Evolutionary conservation across 1,140 invertebrate species (phyloP).

Genomic region (Apis dorsata): DNA sequence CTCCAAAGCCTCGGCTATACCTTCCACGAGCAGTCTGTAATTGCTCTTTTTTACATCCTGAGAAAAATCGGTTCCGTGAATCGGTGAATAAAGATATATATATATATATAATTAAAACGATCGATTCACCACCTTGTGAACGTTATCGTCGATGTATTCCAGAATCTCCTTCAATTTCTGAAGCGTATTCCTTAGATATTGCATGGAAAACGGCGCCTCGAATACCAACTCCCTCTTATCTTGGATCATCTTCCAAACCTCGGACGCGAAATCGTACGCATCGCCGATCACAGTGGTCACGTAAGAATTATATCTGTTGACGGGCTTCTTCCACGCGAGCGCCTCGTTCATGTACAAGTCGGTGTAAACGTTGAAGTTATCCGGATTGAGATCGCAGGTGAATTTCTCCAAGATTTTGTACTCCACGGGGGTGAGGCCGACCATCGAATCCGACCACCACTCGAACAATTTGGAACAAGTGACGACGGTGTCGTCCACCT

Average conservation of each 20-base stretch:
- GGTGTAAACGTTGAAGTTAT: constrained; percentile 70
- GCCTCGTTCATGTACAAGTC: constrained; percentile 64
- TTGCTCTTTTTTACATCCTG: constrained; percentile 53
- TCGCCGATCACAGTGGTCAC: constrained; percentile 55
- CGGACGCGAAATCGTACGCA: constrained; percentile 56
- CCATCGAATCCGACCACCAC: constrained; percentile 63
- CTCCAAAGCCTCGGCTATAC: constrained; percentile 64
- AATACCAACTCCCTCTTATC: constrained; percentile 47
- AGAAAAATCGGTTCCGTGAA: not conserved
- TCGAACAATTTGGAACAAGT: constrained; percentile 68
- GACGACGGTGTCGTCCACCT: constrained; percentile 18
- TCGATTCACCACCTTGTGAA: constrained; percentile 51
- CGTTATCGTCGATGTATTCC: not conserved
- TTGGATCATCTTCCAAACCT: constrained; percentile 18
- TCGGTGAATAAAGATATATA: too few relatives aligned
- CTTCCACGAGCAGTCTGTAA: constrained; percentile 67
- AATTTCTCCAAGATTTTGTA: constrained; percentile 71
- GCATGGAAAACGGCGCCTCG: constrained; percentile 59
- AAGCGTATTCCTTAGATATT: constrained; percentile 56
- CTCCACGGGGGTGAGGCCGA: constrained; percentile 65
- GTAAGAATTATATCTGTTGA: constrained; percentile 61
- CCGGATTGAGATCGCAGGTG: constrained; percentile 68
- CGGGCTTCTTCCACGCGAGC: constrained; percentile 61
- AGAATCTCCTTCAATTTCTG: constrained; percentile 59
- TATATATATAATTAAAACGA: too few relatives aligned